A percentile compares a stretch with the other conserved stretches of the same genome.
Evolutionary conservation across 2,113 vertebrate genomes (phyloP).

Genomic region (Rafetus swinhoei): DNA sequence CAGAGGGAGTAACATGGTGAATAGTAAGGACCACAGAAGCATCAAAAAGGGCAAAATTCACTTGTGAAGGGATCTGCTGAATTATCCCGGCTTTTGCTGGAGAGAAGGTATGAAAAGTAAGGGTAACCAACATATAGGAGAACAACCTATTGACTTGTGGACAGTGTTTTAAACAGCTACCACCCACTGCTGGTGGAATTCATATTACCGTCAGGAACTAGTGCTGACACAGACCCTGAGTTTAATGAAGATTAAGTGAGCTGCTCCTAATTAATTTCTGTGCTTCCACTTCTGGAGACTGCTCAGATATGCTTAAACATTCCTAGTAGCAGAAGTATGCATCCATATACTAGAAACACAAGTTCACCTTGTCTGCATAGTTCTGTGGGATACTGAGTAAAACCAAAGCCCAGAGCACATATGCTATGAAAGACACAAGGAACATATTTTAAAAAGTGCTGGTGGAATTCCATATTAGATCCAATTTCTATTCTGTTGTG

Average conservation of each 20-base stretch:
- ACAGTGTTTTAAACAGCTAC: fast-evolving
- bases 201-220: background rate
- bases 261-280: background rate
- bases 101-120: background rate
- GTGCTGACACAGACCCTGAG: background rate
- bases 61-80: background rate
- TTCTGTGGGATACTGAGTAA: background rate
- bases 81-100: background rate
- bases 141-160: background rate
- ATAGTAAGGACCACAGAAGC: background rate
- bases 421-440: fast-evolving
- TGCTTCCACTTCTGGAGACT: background rate
- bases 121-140: background rate
- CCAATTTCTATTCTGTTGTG: background rate
- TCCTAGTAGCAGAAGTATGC: background rate
- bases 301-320: background rate
- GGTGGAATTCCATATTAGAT: background rate
- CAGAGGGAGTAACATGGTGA: background rate
- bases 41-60: too few species aligned
- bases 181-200: background rate
- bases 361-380: background rate
- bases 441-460: background rate
- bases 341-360: background rate
- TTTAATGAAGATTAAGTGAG: background rate
- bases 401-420: background rate